phyloP scores from a whole-genome alignment of 2,113 vertebrate genomes.

The Silurus glanis region DNA sequence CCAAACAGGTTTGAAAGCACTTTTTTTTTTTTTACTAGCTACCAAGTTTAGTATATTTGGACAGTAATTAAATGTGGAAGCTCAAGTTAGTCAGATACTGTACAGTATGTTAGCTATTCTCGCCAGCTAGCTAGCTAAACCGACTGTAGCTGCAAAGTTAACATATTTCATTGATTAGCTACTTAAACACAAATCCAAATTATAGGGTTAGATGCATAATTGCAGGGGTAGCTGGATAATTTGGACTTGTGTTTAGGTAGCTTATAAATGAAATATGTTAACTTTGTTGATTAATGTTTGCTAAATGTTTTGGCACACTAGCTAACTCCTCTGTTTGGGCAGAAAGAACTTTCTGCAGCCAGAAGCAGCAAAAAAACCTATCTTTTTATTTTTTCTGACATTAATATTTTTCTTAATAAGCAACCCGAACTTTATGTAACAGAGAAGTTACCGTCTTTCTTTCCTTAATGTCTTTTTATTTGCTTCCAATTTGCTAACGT shows the following conservation, averaged over 20 bases:
- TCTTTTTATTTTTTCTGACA: neutral
- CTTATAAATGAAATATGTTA: neutral
- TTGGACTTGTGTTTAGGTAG: neutral
- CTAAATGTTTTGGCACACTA: neutral
- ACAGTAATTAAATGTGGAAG: neutral
- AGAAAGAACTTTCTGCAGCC: neutral
- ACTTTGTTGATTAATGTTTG: neutral
- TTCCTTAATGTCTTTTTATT: neutral
- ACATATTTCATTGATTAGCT: too few relatives aligned
- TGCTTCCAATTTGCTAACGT: neutral
- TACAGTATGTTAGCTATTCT: neutral
- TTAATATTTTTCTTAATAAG: neutral
- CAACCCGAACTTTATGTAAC: neutral
- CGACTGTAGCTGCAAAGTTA: neutral
- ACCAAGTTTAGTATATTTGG: neutral
- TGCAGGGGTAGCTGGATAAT: neutral
- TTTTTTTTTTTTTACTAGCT: neutral
- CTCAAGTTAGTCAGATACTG: neutral
- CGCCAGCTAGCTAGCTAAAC: neutral
- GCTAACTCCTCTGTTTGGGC: neutral
- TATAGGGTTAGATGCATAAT: too few relatives aligned
- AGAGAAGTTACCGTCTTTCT: neutral
- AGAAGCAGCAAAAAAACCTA: neutral
- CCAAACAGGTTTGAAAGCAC: neutral
- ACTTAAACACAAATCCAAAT: too few relatives aligned